Evolutionary conservation across 2,888 invertebrate species (phyloP), one percentile per base, ranked within the genome.

Genomic region (Oscheius myriophilus): DNA sequence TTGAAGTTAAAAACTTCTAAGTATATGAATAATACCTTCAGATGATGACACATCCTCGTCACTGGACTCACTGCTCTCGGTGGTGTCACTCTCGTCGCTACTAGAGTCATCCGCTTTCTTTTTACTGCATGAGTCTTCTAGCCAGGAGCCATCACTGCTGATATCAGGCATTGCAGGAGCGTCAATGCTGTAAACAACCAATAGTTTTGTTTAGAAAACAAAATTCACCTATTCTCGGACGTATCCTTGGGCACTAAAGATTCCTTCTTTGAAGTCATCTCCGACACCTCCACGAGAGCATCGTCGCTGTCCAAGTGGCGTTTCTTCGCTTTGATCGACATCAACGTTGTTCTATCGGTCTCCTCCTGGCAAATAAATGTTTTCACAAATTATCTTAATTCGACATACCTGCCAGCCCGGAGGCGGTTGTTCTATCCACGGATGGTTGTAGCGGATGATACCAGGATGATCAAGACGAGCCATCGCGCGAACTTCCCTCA

Each of bases 381-480:
- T 14, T 41, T 49, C 14, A 45, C 16, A 26, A 23, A 16, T n/a
- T n/a, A n/a, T n/a, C n/a, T n/a, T n/a, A n/a, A n/a, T n/a, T n/a
- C n/a, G 33, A 39, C 45, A 23, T 82, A 93, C 92, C 87, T 94
- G 92, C 94, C 95, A 96, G 9, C 91, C 92, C 11, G 90, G 89
- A 2, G 96, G 96, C 11, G 96, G 96, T 69, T 91, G 91, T 88
- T 97, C 96, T 0, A 94, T 90, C 67, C 97, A 98, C 0, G 96
- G 92, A 89, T 95, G 92, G 88, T 92, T 94, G 88, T 96, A 98
- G 1, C 97, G 90, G 62, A 97, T 96, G 80, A 98, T 97, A 87
- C 96, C 92, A 53, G 91, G 91, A 89, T 98, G 96, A 75, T 97
- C 96, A 67, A 97, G 89, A 87, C 93, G 93, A 0, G 97, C 97